A percentile compares a stretch with the other conserved stretches of the same genome.
Evolutionary conservation across 2,888 invertebrate genomes (phyloP).

Genomic region (Amaurobius ferox): DNA sequence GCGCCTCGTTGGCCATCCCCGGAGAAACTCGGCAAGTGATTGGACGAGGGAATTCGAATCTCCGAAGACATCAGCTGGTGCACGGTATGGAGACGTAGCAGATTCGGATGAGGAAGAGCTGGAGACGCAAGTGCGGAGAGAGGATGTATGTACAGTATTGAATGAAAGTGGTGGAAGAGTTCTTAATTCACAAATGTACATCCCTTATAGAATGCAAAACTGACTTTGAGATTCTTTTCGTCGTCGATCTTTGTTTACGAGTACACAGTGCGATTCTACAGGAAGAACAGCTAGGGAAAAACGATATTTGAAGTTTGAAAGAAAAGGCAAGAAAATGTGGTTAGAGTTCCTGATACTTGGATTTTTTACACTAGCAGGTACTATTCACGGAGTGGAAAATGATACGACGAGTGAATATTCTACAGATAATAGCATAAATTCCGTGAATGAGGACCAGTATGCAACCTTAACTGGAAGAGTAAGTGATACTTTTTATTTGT

Average conservation of each 20-base stretch:
- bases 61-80: constrained; percentile 23
- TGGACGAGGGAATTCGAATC: constrained; percentile 26
- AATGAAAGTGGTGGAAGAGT: not conserved
- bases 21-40: constrained; percentile 23
- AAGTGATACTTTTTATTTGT: constrained; percentile 9
- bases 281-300: too few relatives aligned
- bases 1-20: constrained; percentile 44
- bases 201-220: too few relatives aligned
- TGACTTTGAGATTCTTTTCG: too few relatives aligned
- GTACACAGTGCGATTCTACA: too few relatives aligned
- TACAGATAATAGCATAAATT: constrained; percentile 44
- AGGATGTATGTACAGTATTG: not conserved
- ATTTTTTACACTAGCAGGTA: constrained; percentile 22
- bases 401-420: constrained; percentile 24
- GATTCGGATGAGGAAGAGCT: not conserved
- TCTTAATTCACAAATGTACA: too few relatives aligned
- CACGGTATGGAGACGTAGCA: not conserved
- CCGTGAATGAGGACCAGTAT: constrained; percentile 37
- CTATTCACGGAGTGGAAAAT: not conserved
- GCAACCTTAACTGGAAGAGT: constrained; percentile 32
- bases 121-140: not conserved
- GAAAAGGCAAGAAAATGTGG: constrained; percentile 32
- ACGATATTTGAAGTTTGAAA: too few relatives aligned
- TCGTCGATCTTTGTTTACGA: too few relatives aligned
- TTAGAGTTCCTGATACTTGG: constrained; percentile 35